phyloP scores from a whole-genome alignment of 2,113 vertebrate genomes.

The Phycodurus eques region DNA sequence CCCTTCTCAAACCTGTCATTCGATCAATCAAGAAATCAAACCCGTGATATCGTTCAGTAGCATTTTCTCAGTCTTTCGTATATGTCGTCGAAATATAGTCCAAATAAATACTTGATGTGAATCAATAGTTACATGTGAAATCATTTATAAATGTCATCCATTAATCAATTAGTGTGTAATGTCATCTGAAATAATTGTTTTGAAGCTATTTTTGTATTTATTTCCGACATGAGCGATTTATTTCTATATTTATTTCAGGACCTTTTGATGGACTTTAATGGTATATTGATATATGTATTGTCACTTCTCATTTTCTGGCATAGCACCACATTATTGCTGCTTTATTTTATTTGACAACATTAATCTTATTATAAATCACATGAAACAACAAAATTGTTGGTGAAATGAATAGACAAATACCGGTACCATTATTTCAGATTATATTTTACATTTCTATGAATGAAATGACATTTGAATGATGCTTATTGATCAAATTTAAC shows the following conservation, averaged over 20 bases:
- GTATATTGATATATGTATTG: background rate
- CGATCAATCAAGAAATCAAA: background rate
- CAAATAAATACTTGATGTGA: background rate
- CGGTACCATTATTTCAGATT: background rate
- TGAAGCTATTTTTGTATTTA: background rate
- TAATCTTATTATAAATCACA: background rate
- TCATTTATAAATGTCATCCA: too few relatives aligned
- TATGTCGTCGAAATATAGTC: background rate
- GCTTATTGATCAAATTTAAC: background rate
- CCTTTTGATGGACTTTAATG: background rate
- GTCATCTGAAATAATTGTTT: background rate
- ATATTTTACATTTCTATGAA: background rate
- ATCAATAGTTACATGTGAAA: background rate
- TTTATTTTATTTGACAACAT: background rate
- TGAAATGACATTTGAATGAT: background rate
- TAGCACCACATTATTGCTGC: background rate
- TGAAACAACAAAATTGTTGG: background rate
- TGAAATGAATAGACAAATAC: background rate
- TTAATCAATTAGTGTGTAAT: background rate
- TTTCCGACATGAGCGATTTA: background rate
- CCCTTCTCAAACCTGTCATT: conserved; percentile 61
- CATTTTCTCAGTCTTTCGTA: background rate
- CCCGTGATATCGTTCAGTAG: background rate
- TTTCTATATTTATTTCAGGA: background rate
- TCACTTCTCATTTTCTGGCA: background rate